Conservation (phyloP, 2,888 invertebrate genomes). For the Cecidostiba fungosa region DNA sequence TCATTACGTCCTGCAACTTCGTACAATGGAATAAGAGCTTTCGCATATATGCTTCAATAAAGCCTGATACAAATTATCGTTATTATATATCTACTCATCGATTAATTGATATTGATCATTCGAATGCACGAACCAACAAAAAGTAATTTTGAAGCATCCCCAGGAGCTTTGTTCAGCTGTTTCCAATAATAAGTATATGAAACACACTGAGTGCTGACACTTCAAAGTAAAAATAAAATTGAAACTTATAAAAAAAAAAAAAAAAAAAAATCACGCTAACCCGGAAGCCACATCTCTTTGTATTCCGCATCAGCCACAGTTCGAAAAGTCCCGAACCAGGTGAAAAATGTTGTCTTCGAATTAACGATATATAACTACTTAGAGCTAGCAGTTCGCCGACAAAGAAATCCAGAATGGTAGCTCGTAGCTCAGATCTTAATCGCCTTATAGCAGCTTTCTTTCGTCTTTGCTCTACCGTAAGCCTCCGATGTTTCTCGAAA, state of each 20-base stretch:
- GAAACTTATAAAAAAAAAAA: not conserved
- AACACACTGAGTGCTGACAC: too few species aligned
- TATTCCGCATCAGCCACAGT: not conserved
- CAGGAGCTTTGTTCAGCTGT: not conserved
- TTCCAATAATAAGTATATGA: too few species aligned
- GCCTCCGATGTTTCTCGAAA: not conserved
- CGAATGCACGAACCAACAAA: not conserved
- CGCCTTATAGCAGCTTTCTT: slow-evolving; percentile 34
- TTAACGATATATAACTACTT: not conserved
- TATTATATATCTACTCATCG: not conserved
- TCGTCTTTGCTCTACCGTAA: slow-evolving; percentile 7
- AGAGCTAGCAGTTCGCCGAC: not conserved
- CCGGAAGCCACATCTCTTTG: not conserved
- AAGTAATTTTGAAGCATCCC: not conserved
- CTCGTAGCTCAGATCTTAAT: slow-evolving; percentile 32
- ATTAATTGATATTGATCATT: not conserved
- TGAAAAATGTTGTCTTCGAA: not conserved
- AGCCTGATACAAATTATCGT: not conserved
- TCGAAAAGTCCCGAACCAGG: not conserved
- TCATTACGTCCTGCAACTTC: not conserved
- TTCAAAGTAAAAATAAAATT: not conserved
- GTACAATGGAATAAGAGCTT: not conserved
- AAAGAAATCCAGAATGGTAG: not conserved
- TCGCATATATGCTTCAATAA: not conserved
- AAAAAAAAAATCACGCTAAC: not conserved